Percentiles rank a stretch among this genome's conserved stretches.
phyloP scores from a whole-genome alignment of 2,113 vertebrate genomes.

The Tyto alba region DNA sequence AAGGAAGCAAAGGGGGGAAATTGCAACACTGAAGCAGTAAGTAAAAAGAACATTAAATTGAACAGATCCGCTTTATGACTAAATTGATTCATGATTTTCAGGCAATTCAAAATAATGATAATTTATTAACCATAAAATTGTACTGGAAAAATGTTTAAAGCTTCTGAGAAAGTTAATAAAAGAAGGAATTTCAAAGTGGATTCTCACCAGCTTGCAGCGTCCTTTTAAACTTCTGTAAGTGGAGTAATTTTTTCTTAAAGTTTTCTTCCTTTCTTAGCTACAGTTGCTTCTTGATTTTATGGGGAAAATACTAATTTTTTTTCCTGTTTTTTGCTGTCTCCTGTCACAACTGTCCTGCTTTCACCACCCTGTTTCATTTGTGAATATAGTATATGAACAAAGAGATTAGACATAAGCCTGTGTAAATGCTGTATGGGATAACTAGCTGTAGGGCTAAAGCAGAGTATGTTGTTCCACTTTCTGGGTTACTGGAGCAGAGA shows the following conservation, averaged over 20 bases:
- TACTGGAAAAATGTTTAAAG: conserved; percentile 10
- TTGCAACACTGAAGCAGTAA: background rate
- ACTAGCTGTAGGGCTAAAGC: background rate
- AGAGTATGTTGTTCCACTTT: background rate
- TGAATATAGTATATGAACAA: background rate
- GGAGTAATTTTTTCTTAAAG: background rate
- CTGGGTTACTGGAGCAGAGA: background rate
- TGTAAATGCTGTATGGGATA: background rate
- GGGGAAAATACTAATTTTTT: background rate
- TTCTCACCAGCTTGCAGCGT: background rate
- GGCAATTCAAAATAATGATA: conserved; percentile 37
- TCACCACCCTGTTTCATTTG: background rate
- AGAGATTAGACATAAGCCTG: background rate
- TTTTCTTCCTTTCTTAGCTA: background rate
- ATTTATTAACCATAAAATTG: conserved; percentile 22
- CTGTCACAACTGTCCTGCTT: background rate
- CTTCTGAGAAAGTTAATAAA: conserved; percentile 1
- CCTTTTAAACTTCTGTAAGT: background rate
- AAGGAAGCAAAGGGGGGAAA: background rate
- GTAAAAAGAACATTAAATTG: conserved; percentile 5
- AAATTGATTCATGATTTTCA: conserved; percentile 26
- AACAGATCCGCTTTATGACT: conserved; percentile 7
- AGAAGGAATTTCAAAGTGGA: background rate
- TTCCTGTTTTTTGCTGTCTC: background rate
- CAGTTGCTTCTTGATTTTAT: background rate